Conservation (phyloP, 1,140 invertebrate species). For the Tetragnatha versicolor region DNA sequence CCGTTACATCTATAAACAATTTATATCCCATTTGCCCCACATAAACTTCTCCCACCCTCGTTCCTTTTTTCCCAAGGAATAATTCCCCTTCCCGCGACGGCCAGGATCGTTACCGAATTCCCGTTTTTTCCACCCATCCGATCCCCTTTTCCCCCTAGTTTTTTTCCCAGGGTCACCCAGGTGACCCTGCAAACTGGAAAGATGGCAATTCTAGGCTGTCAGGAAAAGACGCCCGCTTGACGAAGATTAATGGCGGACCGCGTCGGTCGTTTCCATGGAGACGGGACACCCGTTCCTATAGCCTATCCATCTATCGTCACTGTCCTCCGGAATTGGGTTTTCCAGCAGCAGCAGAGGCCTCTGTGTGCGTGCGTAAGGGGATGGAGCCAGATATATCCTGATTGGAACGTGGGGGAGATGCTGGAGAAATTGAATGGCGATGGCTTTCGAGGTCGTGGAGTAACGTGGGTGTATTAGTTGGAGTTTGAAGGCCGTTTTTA, state of each 20-base stretch:
- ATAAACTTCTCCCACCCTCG: slow-evolving; percentile 11
- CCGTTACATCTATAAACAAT: slow-evolving; percentile 42
- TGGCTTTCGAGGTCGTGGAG: no score
- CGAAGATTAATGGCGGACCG: slow-evolving; percentile 43
- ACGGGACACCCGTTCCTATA: slow-evolving; percentile 37
- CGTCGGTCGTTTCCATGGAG: slow-evolving; percentile 16
- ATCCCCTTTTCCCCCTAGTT: not conserved
- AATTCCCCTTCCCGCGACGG: not conserved
- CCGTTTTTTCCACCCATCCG: slow-evolving; percentile 4
- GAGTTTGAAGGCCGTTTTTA: no score
- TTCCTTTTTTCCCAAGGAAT: not conserved
- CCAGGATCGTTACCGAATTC: slow-evolving; percentile 30
- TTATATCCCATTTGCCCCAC: slow-evolving; percentile 37
- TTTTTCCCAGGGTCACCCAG: slow-evolving; percentile 33
- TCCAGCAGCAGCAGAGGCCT: no score
- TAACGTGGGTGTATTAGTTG: no score
- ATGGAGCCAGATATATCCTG: no score
- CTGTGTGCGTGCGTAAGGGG: not conserved
- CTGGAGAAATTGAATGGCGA: no score
- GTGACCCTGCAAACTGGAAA: slow-evolving; percentile 43
- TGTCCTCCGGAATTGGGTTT: slow-evolving; percentile 41
- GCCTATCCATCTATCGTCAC: slow-evolving; percentile 45
- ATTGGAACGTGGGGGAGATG: no score
- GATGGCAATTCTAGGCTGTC: slow-evolving; percentile 46
- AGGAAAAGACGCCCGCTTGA: slow-evolving; percentile 24